These are phyloP conservation scores for Diorhabda elongata DNA, from an alignment of 1,140 invertebrate species.

Conservation along the genomic window DNA sequence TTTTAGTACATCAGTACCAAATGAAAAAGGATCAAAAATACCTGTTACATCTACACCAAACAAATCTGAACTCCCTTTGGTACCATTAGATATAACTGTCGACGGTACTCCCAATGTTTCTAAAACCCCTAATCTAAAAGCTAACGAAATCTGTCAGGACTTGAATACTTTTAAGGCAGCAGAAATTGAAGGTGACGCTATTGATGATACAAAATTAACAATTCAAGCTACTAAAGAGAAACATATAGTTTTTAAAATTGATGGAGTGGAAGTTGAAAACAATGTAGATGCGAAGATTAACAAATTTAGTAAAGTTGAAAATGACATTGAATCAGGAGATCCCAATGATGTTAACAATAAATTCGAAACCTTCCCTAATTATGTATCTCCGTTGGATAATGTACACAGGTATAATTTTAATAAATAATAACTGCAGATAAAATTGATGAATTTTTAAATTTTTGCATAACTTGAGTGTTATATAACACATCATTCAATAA, in stretches of 20 bases:
- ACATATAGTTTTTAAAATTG: neutral
- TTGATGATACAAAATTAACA: too few species aligned
- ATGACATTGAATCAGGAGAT: constrained; percentile 21
- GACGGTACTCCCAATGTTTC: too few species aligned
- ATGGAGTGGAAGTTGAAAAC: neutral
- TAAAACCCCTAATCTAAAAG: too few species aligned
- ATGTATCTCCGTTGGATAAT: constrained; percentile 29
- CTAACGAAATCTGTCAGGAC: too few species aligned
- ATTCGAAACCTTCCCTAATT: constrained; percentile 6
- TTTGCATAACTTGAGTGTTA: too few species aligned
- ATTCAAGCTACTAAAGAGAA: neutral
- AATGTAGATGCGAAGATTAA: neutral
- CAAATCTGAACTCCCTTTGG: neutral
- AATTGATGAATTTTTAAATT: too few species aligned
- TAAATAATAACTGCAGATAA: neutral
- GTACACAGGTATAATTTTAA: constrained; percentile 21
- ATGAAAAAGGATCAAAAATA: too few species aligned
- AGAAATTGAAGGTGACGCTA: too few species aligned
- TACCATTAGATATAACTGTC: neutral
- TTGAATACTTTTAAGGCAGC: too few species aligned
- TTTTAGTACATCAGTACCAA: too few species aligned
- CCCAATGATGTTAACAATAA: constrained; percentile 25
- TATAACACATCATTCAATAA: too few species aligned
- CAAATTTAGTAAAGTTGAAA: neutral
- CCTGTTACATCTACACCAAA: neutral